These are phyloP conservation scores for Masnerella sp. DNA, from an alignment of 2,888 invertebrate genomes.

Conservation along the genomic window DNA sequence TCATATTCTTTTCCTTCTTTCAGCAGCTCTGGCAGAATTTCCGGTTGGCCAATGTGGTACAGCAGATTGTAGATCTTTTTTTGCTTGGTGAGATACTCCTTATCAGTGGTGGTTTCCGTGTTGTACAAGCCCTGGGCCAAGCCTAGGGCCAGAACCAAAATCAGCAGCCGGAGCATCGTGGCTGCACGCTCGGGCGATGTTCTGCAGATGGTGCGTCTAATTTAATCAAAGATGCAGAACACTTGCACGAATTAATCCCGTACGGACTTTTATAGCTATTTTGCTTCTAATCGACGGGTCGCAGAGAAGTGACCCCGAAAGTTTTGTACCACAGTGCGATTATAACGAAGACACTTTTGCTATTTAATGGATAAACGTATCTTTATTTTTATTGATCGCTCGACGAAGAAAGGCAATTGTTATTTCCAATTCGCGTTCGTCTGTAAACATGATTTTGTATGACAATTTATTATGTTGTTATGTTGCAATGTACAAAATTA, in stretches of 20 bases:
- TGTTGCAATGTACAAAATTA: no score
- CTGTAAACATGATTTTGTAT: no score
- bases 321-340: conserved; percentile 22
- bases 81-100: conserved; percentile 70
- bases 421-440: no score
- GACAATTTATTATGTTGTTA: no score
- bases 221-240: conserved; percentile 8
- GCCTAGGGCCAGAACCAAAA: conserved; percentile 61
- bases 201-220: background rate
- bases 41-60: conserved; percentile 68
- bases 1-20: conserved; percentile 67
- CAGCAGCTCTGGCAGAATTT: conserved; percentile 64
- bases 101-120: conserved; percentile 65
- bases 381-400: background rate
- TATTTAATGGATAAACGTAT: conserved; percentile 16
- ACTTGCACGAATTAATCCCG: conserved; percentile 2
- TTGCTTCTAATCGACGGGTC: conserved; percentile 31
- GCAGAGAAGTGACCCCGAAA: conserved; percentile 14
- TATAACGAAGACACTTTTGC: conserved; percentile 5
- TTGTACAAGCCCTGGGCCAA: conserved; percentile 61
- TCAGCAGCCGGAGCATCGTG: conserved; percentile 63
- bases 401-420: background rate
- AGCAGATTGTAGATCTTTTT: conserved; percentile 71
- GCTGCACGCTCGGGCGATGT: conserved; percentile 54
- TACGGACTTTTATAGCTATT: conserved; percentile 28